Base-by-base conservation (phyloP, 2,888 invertebrate species). In the Hydrotaea diabolus region DNA sequence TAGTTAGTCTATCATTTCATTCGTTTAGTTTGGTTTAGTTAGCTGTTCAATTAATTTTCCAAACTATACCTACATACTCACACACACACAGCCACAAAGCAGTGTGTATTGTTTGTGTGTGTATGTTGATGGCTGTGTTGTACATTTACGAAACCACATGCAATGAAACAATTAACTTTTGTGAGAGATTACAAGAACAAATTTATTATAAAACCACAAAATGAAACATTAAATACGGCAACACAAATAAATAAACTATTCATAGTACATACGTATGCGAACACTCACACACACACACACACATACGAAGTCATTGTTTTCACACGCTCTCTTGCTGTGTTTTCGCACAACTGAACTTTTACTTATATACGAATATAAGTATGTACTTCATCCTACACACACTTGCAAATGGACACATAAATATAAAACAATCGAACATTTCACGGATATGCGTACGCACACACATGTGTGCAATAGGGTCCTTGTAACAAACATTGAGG, bases 131-230 rank as follows among this genome's bases (percentile, higher is more conserved):
- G 59, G 59, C 26, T 7, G 23, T 23, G 59, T 13, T 39, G 8
- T 39, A 39, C 55, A 55, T 21, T 66, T 76, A 69, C 57, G 39
- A 66, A 77, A 77, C 81, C 81, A 77, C 81, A 82, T 77, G 66
- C 66, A 82, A 82, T 82, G 71, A 82, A 82, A 82, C 81, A 82
- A 82, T 82, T 82, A 82, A 73, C 81, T 82, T 82, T 82, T 73
- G 72, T 72, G 73, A 77, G 72, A 66, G 81, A 77, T 82, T 77
- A 73, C 81, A 73, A 82, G 43, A 26, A 57, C 73, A 77, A 77
- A 77, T 77, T 82, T 82, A 82, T 82, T 82, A 57, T 73, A 82
- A 77, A 82, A 82, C 81, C 81, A 49, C 81, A 77, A 82, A 82
- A 77, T 77, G 77, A 82, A 82, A 66, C 66, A 26, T 39, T 49